Conservation (phyloP, 1,140 invertebrate species). For the Drosophila kanapiae region DNA sequence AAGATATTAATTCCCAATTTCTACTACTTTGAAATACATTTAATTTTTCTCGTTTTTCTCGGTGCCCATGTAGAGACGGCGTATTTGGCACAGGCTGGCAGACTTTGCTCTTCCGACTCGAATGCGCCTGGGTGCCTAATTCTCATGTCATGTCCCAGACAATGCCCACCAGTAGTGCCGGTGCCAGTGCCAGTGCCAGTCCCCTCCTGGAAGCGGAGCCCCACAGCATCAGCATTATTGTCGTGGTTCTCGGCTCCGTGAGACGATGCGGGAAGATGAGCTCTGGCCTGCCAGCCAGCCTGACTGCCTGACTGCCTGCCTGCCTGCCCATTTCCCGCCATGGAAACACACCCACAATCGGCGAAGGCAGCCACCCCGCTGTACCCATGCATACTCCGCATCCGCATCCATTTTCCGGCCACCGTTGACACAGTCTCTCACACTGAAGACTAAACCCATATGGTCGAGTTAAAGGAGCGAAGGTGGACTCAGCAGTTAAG, state of each 20-base stretch:
- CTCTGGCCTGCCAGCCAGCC: conserved; percentile 13
- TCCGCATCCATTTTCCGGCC: conserved; percentile 12
- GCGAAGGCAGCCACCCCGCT: conserved; percentile 4
- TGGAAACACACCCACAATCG: conserved; percentile 51
- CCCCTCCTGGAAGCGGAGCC: conserved; percentile 3
- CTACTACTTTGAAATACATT: not conserved
- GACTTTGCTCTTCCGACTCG: conserved; percentile 68
- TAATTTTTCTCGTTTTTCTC: not conserved
- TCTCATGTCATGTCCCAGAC: conserved; percentile 78
- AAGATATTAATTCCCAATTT: not conserved
- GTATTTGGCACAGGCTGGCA: conserved; percentile 61
- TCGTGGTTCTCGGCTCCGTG: conserved; percentile 26
- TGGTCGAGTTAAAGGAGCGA: conserved; percentile 7
- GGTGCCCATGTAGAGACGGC: conserved; percentile 3
- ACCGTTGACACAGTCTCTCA: conserved; percentile 48
- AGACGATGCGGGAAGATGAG: conserved; percentile 39
- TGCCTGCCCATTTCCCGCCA: conserved; percentile 59
- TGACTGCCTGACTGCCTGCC: conserved; percentile 51
- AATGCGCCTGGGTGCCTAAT: conserved; percentile 72
- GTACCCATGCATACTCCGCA: not conserved
- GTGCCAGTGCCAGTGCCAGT: conserved; percentile 14
- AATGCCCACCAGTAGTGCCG: conserved; percentile 47
- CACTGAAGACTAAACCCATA: conserved; percentile 8
- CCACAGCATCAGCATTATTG: conserved; percentile 23
- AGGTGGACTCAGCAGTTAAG: conserved; percentile 14